Evolutionary conservation across 2,797 vertebrate species (phyloP).

Genomic region (Bovichtus diacanthus): DNA sequence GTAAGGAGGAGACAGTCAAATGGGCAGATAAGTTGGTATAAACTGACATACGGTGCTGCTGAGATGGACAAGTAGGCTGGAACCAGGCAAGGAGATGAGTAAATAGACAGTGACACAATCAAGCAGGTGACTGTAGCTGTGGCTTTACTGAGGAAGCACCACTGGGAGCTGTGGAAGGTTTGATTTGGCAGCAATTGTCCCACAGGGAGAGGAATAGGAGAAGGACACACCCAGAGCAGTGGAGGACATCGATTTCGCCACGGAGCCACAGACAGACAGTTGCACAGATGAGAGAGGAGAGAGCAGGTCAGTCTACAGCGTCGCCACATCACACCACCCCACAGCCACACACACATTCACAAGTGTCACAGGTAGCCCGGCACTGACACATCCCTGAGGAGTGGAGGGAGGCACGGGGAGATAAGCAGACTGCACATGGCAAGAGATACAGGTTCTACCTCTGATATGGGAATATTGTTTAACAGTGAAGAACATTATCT

Average conservation of each 20-base stretch:
- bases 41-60: constrained; percentile 22
- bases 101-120: constrained; percentile 6
- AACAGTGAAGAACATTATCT: constrained; percentile 66
- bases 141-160: constrained; percentile 11
- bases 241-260: constrained; percentile 55
- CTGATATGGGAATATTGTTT: constrained; percentile 69
- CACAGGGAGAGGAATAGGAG: constrained; percentile 21
- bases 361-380: constrained; percentile 47
- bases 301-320: constrained; percentile 27
- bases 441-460: constrained; percentile 53
- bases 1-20: constrained; percentile 24
- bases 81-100: constrained; percentile 11
- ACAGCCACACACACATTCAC: constrained; percentile 20
- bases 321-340: constrained; percentile 15
- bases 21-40: constrained; percentile 37
- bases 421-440: constrained; percentile 60
- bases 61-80: constrained; percentile 16
- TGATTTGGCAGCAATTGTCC: constrained; percentile 46
- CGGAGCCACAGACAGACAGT: constrained; percentile 34
- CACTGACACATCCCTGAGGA: constrained; percentile 57
- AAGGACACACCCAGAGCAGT: constrained; percentile 39
- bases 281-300: constrained; percentile 35
- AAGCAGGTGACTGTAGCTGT: neutral
- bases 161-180: constrained; percentile 41
- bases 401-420: constrained; percentile 34